These are phyloP conservation scores for Lampris megalopsis DNA, from an alignment of 2,113 vertebrate genomes.

Conservation along the genomic window DNA sequence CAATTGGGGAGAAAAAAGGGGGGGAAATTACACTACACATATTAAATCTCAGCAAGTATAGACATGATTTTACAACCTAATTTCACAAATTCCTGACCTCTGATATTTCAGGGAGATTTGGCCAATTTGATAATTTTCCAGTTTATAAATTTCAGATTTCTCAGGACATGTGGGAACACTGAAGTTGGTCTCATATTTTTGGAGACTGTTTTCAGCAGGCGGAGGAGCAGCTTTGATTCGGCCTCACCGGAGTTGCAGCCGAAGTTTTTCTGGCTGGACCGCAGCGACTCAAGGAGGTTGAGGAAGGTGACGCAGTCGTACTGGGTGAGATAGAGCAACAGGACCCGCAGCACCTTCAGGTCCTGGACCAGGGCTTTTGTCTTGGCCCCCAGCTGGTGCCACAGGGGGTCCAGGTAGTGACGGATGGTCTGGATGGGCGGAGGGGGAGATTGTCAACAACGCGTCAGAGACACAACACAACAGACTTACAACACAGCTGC, in stretches of 20 bases:
- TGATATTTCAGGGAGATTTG: too few species aligned
- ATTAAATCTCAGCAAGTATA: too few species aligned
- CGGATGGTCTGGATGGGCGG: slow-evolving; percentile 86
- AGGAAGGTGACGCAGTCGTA: slow-evolving; percentile 98
- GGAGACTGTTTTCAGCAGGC: not conserved
- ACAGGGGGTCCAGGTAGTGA: slow-evolving; percentile 95
- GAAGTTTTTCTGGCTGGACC: slow-evolving; percentile 93
- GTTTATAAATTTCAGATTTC: too few species aligned
- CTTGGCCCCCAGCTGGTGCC: slow-evolving; percentile 96
- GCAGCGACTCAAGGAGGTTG: slow-evolving; percentile 94
- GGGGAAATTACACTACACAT: too few species aligned
- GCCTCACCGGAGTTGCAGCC: slow-evolving; percentile 93
- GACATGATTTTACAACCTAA: too few species aligned
- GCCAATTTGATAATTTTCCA: too few species aligned
- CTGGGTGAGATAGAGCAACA: slow-evolving; percentile 95
- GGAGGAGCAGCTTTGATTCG: not conserved
- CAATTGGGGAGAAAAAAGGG: too few species aligned
- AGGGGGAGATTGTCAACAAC: slow-evolving; percentile 34
- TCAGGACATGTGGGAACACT: too few species aligned
- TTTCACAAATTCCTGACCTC: too few species aligned
- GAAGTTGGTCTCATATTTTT: not conserved
- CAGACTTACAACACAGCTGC: too few species aligned
- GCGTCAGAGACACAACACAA: slow-evolving; percentile 30
- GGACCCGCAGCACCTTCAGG: slow-evolving; percentile 91
- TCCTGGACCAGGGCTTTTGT: slow-evolving; percentile 97